Percentiles rank a stretch among this genome's conserved stretches.
Conservation (phyloP, 2,888 invertebrate species). For the Acrobeloides nanus region DNA sequence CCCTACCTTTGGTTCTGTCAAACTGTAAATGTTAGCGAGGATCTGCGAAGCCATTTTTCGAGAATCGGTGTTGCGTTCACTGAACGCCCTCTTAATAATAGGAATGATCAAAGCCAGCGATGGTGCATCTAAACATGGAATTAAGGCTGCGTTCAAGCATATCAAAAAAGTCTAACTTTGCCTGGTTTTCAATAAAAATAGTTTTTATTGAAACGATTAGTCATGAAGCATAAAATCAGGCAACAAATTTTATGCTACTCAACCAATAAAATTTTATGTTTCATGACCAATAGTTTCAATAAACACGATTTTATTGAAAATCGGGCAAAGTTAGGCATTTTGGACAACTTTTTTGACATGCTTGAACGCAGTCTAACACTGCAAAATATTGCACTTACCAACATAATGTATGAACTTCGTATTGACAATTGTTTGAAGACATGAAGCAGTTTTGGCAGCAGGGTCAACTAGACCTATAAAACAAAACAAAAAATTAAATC, state of each 20-base stretch:
- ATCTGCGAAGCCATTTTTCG: conserved; percentile 99
- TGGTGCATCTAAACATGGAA: conserved; percentile 88
- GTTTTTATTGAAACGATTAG: too few relatives aligned
- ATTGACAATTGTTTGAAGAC: conserved; percentile 69
- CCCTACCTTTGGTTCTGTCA: conserved; percentile 84
- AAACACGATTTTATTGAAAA: too few relatives aligned
- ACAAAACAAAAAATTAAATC: conserved; percentile 26
- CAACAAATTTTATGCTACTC: too few relatives aligned
- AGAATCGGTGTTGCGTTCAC: conserved; percentile 93
- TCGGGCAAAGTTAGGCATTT: too few relatives aligned
- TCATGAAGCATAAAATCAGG: too few relatives aligned
- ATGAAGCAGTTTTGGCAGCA: conserved; percentile 81
- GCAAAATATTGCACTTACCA: neutral
- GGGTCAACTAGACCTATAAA: conserved; percentile 62
- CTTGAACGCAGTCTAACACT: too few relatives aligned
- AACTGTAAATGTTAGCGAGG: conserved; percentile 97
- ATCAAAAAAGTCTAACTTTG: too few relatives aligned
- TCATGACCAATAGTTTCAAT: too few relatives aligned
- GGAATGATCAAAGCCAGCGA: conserved; percentile 98
- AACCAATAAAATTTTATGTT: too few relatives aligned
- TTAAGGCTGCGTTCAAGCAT: too few relatives aligned
- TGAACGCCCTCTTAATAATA: conserved; percentile 91
- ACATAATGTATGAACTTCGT: conserved; percentile 93
- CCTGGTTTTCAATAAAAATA: too few relatives aligned
- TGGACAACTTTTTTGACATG: too few relatives aligned